These are phyloP conservation scores for Drosophila quadrilineata DNA, from an alignment of 1,140 invertebrate species.

Conservation along the genomic window DNA sequence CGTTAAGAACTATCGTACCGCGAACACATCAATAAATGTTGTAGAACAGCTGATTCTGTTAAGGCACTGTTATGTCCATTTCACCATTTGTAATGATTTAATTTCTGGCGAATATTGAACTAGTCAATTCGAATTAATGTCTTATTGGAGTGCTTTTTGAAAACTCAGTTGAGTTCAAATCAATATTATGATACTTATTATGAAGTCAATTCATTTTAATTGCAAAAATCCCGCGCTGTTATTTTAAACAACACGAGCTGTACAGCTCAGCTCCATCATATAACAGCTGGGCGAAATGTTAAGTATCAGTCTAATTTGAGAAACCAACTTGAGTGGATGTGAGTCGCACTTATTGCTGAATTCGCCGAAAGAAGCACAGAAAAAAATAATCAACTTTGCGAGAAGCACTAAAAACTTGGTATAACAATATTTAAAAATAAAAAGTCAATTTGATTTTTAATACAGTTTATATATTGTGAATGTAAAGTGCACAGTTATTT, in stretches of 20 bases:
- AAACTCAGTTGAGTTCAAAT: not conserved
- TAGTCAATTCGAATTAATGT: too few species aligned
- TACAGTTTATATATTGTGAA: not conserved
- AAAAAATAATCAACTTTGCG: constrained; percentile 23
- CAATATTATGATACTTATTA: not conserved
- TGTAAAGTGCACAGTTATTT: not conserved
- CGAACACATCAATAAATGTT: not conserved
- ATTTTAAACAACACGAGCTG: not conserved
- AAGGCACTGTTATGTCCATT: not conserved
- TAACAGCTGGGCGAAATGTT: constrained; percentile 1
- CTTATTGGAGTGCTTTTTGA: too few species aligned
- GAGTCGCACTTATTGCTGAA: constrained; percentile 15
- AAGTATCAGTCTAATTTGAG: constrained; percentile 28
- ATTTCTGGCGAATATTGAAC: too few species aligned
- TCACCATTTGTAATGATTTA: not conserved
- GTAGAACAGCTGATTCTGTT: constrained; percentile 8
- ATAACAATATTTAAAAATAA: not conserved
- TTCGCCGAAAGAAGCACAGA: constrained; percentile 39
- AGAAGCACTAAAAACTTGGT: not conserved
- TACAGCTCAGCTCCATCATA: constrained; percentile 4
- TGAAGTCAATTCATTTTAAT: not conserved
- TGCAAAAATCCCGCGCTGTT: not conserved
- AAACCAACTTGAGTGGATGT: constrained; percentile 17
- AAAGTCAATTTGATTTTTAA: constrained; percentile 5
- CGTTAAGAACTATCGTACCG: not conserved